Percentiles rank a stretch among this genome's conserved stretches.
Evolutionary conservation across 2,113 vertebrate genomes (phyloP).

Genomic region (Trochalopteron elliotii): DNA sequence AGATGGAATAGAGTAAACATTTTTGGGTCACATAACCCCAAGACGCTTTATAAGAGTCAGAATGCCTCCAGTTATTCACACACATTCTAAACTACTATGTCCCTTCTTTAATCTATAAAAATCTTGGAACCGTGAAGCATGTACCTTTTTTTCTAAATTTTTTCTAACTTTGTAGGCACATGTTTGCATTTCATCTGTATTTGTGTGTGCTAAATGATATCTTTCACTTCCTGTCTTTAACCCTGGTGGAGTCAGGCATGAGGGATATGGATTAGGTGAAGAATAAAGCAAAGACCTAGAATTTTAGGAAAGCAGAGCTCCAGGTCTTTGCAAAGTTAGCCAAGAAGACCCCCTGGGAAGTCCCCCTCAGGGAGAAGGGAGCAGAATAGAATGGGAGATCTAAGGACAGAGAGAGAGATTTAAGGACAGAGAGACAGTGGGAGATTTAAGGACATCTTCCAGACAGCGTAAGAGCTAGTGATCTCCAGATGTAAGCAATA

Average conservation of each 20-base stretch:
- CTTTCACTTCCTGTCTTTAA: neutral
- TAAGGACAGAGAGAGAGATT: no score
- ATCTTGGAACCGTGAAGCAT: neutral
- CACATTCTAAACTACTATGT: neutral
- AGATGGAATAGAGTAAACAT: no score
- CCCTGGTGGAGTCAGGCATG: neutral
- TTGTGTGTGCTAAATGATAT: neutral
- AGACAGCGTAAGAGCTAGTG: rapidly evolving
- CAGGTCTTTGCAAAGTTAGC: neutral
- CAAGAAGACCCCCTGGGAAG: neutral
- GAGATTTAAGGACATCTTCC: neutral
- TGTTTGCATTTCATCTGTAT: neutral
- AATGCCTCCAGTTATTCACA: neutral
- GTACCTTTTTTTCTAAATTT: neutral
- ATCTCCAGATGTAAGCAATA: neutral
- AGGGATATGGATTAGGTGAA: neutral
- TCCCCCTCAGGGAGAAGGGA: neutral
- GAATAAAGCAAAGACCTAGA: neutral
- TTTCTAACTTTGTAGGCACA: neutral
- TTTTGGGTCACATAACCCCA: no score
- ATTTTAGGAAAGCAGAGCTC: neutral
- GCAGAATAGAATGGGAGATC: neutral
- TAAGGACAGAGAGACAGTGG: no score
- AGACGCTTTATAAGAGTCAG: neutral
- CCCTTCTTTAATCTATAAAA: neutral